Evolutionary conservation across 2,113 vertebrate species (phyloP).

Genomic region (Melanerpes aurifrons): DNA sequence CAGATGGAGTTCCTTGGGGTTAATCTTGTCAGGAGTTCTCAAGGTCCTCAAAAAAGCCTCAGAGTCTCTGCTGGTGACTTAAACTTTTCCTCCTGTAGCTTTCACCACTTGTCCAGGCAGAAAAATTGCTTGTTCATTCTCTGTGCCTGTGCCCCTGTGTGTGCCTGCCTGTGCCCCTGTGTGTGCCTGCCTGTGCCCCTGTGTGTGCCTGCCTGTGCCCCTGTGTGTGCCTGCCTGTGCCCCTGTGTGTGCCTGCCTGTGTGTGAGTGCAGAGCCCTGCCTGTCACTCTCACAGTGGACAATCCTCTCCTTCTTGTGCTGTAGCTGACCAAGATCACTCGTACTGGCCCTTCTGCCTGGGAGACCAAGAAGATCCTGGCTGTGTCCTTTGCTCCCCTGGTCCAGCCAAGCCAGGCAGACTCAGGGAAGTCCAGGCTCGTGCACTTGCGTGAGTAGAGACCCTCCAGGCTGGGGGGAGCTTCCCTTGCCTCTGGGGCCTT

Average conservation of each 20-base stretch:
- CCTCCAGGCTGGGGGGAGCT: background rate
- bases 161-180: too few relatives aligned
- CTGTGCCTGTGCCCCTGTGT: background rate
- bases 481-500: background rate
- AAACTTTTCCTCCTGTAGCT: background rate
- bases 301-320: conserved; percentile 47
- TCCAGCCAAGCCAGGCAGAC: conserved; percentile 86
- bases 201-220: background rate
- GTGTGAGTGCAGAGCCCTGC: background rate
- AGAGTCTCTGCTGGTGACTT: background rate
- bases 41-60: fast-evolving
- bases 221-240: too few relatives aligned
- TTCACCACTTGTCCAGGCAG: background rate
- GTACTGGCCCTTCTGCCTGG: conserved; percentile 89
- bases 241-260: too few relatives aligned
- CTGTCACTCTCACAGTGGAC: background rate
- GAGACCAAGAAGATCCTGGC: conserved; percentile 98
- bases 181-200: too few relatives aligned
- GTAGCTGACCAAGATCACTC: conserved; percentile 95
- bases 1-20: background rate
- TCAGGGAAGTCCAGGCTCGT: conserved; percentile 82
- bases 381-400: conserved; percentile 95
- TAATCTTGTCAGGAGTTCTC: background rate
- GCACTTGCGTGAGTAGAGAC: conserved; percentile 88
- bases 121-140: background rate